Evolutionary conservation across 2,888 invertebrate genomes (phyloP).

Genomic region (Thecocarcelia acutangulata): DNA sequence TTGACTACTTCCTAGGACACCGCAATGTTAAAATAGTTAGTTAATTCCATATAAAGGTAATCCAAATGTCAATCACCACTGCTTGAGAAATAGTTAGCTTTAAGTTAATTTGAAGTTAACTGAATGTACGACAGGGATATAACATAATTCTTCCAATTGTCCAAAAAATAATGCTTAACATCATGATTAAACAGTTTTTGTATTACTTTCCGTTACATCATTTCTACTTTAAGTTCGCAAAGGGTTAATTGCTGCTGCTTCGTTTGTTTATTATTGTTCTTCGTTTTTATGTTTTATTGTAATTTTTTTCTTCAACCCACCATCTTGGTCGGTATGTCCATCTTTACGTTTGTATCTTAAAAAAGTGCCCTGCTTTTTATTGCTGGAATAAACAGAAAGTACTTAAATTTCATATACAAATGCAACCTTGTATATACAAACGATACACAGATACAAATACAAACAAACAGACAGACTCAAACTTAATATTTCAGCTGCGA

Average conservation of each 20-base stretch:
- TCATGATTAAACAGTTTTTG: too few relatives aligned
- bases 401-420: slow-evolving; percentile 2
- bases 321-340: slow-evolving; percentile 37
- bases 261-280: neutral
- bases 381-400: slow-evolving; percentile 29
- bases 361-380: slow-evolving; percentile 38
- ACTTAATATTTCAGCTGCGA: slow-evolving; percentile 19
- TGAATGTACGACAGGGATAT: too few relatives aligned
- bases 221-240: neutral
- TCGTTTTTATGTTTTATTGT: slow-evolving; percentile 32
- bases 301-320: slow-evolving; percentile 32
- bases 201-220: neutral
- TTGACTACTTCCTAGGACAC: too few relatives aligned
- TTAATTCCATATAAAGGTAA: too few relatives aligned
- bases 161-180: too few relatives aligned
- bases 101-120: too few relatives aligned
- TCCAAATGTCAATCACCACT: too few relatives aligned
- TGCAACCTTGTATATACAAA: neutral
- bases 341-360: slow-evolving; percentile 32
- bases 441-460: slow-evolving; percentile 2
- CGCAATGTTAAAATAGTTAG: too few relatives aligned
- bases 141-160: too few relatives aligned
- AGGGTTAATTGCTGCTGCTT: neutral
- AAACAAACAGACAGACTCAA: neutral
- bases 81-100: too few relatives aligned